A percentile compares a stretch with the other conserved stretches of the same genome.
Evolutionary conservation across 92 coral and sea anemone genomes (phyloP).

Genomic region (Siderastrea siderea): DNA sequence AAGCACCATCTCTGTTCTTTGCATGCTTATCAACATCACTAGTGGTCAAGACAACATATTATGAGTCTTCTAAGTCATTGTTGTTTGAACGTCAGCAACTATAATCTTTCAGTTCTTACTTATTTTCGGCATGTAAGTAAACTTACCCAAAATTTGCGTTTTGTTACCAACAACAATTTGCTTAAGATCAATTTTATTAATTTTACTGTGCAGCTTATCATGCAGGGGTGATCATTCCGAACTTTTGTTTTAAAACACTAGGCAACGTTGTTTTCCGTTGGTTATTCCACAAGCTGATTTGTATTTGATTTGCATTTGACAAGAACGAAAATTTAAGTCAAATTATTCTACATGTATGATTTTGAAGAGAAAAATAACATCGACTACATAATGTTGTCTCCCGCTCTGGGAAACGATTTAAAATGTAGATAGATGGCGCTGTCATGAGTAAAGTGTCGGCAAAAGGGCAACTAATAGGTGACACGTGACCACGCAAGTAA

Average conservation of each 20-base stretch:
- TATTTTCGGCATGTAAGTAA: no score
- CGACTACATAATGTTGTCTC: no score
- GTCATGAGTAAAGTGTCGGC: no score
- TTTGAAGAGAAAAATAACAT: background rate
- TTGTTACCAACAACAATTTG: background rate
- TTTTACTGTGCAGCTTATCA: background rate
- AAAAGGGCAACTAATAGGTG: background rate
- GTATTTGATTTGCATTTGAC: background rate
- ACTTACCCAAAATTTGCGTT: background rate
- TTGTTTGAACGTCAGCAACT: no score
- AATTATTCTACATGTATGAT: background rate
- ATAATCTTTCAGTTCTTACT: no score
- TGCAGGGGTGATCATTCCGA: background rate
- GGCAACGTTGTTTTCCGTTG: background rate
- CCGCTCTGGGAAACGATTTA: background rate
- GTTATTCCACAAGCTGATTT: background rate
- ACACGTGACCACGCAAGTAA: background rate
- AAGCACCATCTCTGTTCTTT: background rate
- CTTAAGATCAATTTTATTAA: background rate
- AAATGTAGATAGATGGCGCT: background rate
- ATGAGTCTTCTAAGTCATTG: no score
- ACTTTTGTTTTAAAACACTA: background rate
- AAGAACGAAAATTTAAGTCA: background rate
- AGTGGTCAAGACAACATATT: background rate
- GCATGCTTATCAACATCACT: background rate